These are phyloP conservation scores for Xanthorhoe spadicearia DNA, from an alignment of 2,888 invertebrate species.

Conservation along the genomic window DNA sequence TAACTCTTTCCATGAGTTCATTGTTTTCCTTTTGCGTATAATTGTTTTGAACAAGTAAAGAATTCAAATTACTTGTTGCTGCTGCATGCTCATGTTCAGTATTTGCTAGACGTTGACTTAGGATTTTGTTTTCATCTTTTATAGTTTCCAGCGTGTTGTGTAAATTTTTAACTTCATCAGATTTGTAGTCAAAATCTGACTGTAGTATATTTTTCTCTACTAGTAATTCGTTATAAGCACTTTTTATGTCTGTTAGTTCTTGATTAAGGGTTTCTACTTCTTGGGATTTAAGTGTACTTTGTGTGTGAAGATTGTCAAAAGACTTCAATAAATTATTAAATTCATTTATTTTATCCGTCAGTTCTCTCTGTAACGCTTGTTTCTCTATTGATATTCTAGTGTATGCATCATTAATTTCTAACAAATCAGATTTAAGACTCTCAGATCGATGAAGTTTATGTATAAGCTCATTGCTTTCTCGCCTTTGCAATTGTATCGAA, in stretches of 20 bases:
- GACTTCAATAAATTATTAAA: slow-evolving; percentile 41
- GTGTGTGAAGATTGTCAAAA: slow-evolving; percentile 27
- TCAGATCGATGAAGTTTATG: slow-evolving; percentile 52
- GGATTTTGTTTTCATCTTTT: slow-evolving; percentile 59
- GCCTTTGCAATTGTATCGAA: slow-evolving; percentile 54
- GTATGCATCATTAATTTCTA: slow-evolving; percentile 49
- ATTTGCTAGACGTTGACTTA: slow-evolving; percentile 52
- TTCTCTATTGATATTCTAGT: slow-evolving; percentile 55
- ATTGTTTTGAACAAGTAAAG: slow-evolving; percentile 58
- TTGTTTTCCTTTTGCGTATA: slow-evolving; percentile 58
- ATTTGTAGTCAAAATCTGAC: slow-evolving; percentile 54
- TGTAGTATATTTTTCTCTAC: slow-evolving; percentile 55
- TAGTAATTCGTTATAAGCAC: slow-evolving; percentile 47
- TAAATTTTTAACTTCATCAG: slow-evolving; percentile 55
- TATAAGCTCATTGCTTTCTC: slow-evolving; percentile 57
- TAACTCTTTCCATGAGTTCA: slow-evolving; percentile 57
- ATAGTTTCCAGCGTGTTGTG: slow-evolving; percentile 56
- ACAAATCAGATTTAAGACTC: slow-evolving; percentile 53
- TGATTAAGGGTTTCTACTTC: slow-evolving; percentile 47
- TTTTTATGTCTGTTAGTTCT: slow-evolving; percentile 51
- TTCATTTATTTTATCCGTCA: slow-evolving; percentile 51
- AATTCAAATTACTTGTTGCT: slow-evolving; percentile 48
- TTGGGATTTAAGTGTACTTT: slow-evolving; percentile 41
- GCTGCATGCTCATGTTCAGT: slow-evolving; percentile 50
- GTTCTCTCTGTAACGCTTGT: slow-evolving; percentile 48